Conservation (phyloP, 2,113 vertebrate species). For the Rhegmatorhina hoffmannsi region DNA sequence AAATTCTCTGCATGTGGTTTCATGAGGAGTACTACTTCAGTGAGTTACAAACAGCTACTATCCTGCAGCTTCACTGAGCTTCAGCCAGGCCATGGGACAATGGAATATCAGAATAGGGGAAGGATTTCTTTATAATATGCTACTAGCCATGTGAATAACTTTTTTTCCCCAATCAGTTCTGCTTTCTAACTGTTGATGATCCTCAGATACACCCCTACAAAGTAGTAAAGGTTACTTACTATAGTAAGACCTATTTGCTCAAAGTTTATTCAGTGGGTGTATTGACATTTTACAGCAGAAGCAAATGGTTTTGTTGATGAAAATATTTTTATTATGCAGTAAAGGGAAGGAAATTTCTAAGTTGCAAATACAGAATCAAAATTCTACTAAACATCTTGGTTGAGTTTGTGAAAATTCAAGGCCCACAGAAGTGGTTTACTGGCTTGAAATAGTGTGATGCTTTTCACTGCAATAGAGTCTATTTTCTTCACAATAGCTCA, state of each 20-base stretch:
- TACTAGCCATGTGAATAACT: not conserved
- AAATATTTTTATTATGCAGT: not conserved
- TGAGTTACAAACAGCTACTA: not conserved
- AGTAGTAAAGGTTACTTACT: not conserved
- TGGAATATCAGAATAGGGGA: not conserved
- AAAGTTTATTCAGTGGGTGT: not conserved
- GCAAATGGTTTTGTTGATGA: not conserved
- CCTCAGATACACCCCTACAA: not conserved
- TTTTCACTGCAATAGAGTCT: not conserved
- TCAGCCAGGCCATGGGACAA: not conserved
- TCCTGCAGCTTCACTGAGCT: not conserved
- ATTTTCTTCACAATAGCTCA: not conserved
- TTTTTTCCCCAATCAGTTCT: not conserved
- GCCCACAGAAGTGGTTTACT: not conserved
- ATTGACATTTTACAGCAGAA: not conserved
- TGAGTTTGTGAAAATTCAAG: not conserved
- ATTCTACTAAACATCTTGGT: not conserved
- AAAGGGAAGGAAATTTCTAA: not conserved
- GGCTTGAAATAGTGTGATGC: not conserved
- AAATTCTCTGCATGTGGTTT: not conserved
- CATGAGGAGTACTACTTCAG: not conserved
- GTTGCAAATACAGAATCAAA: not conserved
- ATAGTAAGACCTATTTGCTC: not conserved
- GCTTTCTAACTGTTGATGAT: not conserved
- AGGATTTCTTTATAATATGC: not conserved